Percentiles rank a stretch among this genome's conserved stretches.
These are phyloP conservation scores for Gobiocypris rarus DNA, from an alignment of 2,113 vertebrate species.

Conservation along the genomic window DNA sequence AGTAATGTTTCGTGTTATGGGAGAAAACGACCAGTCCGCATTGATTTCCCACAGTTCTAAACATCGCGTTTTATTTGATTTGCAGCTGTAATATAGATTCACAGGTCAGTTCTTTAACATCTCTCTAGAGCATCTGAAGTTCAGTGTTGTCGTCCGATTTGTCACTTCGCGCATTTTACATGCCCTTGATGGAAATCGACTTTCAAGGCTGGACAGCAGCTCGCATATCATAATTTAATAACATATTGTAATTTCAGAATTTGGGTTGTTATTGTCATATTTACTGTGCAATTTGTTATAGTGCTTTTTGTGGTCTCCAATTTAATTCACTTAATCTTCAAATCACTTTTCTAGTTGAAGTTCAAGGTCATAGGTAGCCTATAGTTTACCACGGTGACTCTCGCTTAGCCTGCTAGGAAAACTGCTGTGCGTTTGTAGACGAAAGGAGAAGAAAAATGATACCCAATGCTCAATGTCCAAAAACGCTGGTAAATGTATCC, in stretches of 20 bases:
- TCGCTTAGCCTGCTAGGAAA: not conserved
- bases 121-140: not conserved
- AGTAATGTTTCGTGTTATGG: not conserved
- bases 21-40: not conserved
- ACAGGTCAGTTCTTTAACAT: not conserved
- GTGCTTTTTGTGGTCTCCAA: not conserved
- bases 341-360: not conserved
- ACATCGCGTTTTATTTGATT: not conserved
- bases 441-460: not conserved
- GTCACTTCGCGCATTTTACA: not conserved
- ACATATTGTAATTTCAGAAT: conserved; percentile 8
- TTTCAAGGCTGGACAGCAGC: not conserved
- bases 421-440: no score
- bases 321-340: not conserved
- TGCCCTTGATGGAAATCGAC: not conserved
- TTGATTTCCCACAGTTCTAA: not conserved
- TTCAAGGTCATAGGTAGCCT: not conserved
- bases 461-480: not conserved
- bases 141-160: not conserved
- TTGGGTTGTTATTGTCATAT: not conserved
- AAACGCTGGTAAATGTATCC: not conserved
- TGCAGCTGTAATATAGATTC: not conserved
- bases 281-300: not conserved
- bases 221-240: not conserved
- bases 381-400: not conserved